Percentiles rank a stretch among this genome's conserved stretches.
These are phyloP conservation scores for Aphyosemion australe DNA, from an alignment of 2,113 vertebrate genomes.

Conservation along the genomic window DNA sequence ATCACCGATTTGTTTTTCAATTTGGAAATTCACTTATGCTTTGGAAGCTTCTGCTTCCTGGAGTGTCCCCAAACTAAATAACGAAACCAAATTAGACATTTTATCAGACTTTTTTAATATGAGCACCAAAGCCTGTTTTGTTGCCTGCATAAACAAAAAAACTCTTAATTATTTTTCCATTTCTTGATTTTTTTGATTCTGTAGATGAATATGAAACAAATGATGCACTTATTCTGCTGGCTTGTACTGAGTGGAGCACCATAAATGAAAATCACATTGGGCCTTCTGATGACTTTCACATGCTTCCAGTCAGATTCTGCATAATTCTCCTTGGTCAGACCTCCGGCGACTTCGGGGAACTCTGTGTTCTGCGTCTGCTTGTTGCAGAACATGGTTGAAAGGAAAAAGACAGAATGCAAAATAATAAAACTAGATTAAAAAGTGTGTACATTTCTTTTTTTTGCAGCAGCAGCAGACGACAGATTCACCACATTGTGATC, in stretches of 20 bases:
- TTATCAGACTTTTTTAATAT: too few relatives aligned
- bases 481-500: slow-evolving; percentile 42
- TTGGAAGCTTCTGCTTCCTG: too few relatives aligned
- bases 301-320: slow-evolving; percentile 44
- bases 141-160: neutral
- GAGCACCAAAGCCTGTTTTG: too few relatives aligned
- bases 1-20: too few relatives aligned
- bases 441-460: too few relatives aligned
- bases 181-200: neutral
- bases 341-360: slow-evolving; percentile 33
- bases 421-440: neutral
- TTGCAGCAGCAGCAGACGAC: neutral
- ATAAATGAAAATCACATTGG: slow-evolving; percentile 67
- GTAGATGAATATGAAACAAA: slow-evolving; percentile 15
- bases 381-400: slow-evolving; percentile 18
- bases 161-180: neutral
- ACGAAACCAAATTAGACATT: too few relatives aligned
- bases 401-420: slow-evolving; percentile 8
- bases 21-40: too few relatives aligned
- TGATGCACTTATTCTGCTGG: slow-evolving; percentile 20
- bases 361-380: neutral
- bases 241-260: slow-evolving; percentile 27
- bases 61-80: too few relatives aligned
- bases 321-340: slow-evolving; percentile 42
- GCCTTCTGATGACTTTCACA: slow-evolving; percentile 73